Conservation (phyloP, 2,888 invertebrate genomes). For the Octonoba sinensis region DNA sequence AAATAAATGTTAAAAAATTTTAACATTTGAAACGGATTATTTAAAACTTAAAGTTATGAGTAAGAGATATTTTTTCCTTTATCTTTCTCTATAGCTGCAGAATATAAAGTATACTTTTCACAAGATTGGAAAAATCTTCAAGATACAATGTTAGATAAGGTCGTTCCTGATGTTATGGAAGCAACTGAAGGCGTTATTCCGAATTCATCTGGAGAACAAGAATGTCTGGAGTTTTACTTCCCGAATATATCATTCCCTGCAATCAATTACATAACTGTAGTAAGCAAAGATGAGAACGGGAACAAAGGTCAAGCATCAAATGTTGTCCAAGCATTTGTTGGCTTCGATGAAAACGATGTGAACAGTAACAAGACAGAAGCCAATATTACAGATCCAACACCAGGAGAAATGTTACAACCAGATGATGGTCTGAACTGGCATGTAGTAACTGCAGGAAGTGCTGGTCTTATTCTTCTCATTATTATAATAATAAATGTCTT, state of each 20-base stretch:
- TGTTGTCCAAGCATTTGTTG: slow-evolving; percentile 22
- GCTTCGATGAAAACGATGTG: background rate
- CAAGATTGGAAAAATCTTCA: slow-evolving; percentile 56
- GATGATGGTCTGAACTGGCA: background rate
- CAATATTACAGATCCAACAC: slow-evolving; percentile 23
- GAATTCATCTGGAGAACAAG: slow-evolving; percentile 14
- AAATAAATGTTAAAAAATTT: too few species aligned
- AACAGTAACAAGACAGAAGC: slow-evolving; percentile 4
- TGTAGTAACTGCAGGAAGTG: slow-evolving; percentile 9
- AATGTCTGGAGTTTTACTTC: background rate
- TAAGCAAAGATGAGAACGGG: slow-evolving; percentile 11
- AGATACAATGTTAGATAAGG: slow-evolving; percentile 42
- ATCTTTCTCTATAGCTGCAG: slow-evolving; percentile 18
- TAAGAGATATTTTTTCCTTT: background rate
- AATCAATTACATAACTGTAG: slow-evolving; percentile 27
- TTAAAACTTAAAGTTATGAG: too few species aligned
- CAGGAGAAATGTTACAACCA: slow-evolving; percentile 1
- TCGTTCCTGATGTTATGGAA: slow-evolving; percentile 7
- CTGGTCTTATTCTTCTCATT: slow-evolving; percentile 13
- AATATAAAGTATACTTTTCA: slow-evolving; percentile 32
- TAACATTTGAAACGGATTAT: too few species aligned
- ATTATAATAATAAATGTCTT: slow-evolving; percentile 38
- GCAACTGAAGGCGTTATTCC: slow-evolving; percentile 8
- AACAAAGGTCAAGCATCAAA: slow-evolving; percentile 40
- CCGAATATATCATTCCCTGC: background rate